These are phyloP conservation scores for Esperia sulphurella DNA, from an alignment of 2,888 invertebrate genomes.

Conservation along the genomic window DNA sequence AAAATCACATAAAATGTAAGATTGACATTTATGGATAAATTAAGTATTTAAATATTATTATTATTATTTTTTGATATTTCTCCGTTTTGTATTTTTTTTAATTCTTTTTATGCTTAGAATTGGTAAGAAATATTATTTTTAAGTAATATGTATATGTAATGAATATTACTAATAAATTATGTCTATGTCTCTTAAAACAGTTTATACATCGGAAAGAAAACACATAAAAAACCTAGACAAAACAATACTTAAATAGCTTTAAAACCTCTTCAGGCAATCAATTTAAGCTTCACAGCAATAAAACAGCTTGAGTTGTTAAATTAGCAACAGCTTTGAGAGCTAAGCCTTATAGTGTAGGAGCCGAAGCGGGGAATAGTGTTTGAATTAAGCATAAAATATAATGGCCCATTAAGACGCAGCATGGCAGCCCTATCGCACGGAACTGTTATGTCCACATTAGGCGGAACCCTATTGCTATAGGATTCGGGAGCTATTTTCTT, in stretches of 20 bases:
- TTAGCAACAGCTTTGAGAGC: background rate
- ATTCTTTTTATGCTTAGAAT: too few relatives aligned
- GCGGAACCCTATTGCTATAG: conserved; percentile 20
- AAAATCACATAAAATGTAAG: too few relatives aligned
- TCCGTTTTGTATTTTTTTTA: too few relatives aligned
- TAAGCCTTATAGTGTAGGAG: conserved; percentile 8
- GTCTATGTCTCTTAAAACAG: too few relatives aligned
- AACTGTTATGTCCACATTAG: conserved; percentile 52
- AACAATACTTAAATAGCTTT: background rate
- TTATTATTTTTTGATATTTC: too few relatives aligned
- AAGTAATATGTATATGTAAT: too few relatives aligned
- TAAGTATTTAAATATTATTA: too few relatives aligned
- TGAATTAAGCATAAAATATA: conserved; percentile 54
- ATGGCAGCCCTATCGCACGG: conserved; percentile 36
- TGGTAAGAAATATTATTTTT: too few relatives aligned
- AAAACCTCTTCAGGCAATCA: background rate
- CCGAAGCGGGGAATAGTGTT: conserved; percentile 20
- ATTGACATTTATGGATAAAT: too few relatives aligned
- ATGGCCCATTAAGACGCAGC: conserved; percentile 49
- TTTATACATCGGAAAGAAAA: too few relatives aligned
- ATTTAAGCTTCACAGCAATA: background rate
- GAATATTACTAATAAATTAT: too few relatives aligned
- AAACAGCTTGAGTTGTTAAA: conserved; percentile 2
- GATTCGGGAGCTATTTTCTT: conserved; percentile 2
- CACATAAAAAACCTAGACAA: too few relatives aligned